Evolutionary conservation across 2,797 vertebrate genomes (phyloP).

Genomic region (Novumbra hubbsi): DNA sequence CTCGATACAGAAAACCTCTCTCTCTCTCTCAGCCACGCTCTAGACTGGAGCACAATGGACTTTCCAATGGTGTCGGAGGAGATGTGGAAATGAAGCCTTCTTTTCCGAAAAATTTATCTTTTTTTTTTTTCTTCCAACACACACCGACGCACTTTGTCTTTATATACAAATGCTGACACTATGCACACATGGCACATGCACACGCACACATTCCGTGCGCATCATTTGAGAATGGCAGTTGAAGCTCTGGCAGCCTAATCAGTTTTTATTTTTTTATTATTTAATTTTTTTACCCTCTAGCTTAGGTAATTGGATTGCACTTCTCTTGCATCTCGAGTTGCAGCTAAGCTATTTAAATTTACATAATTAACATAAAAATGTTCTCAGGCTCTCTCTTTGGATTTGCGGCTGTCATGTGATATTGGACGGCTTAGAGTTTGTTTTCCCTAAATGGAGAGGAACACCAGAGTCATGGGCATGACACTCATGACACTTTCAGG

Average conservation of each 20-base stretch:
- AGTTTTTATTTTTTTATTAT: constrained; percentile 5
- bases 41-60: constrained; percentile 39
- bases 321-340: constrained; percentile 64
- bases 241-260: constrained; percentile 27
- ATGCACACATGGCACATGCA: neutral
- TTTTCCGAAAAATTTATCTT: constrained; percentile 25
- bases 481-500: neutral
- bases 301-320: constrained; percentile 71
- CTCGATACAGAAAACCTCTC: constrained; percentile 17
- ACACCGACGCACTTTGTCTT: neutral
- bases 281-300: constrained; percentile 27
- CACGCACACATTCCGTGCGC: neutral
- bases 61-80: constrained; percentile 12
- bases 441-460: constrained; percentile 7
- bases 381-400: constrained; percentile 48
- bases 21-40: constrained; percentile 19
- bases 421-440: constrained; percentile 39
- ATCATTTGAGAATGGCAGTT: constrained; percentile 41
- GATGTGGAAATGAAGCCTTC: neutral
- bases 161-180: neutral
- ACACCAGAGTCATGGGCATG: neutral
- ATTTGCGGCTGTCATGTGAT: constrained; percentile 59
- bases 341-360: constrained; percentile 73
- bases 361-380: constrained; percentile 72
- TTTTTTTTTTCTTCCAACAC: neutral